Percentiles rank a stretch among this genome's conserved stretches.
Evolutionary conservation across 2,888 invertebrate genomes (phyloP).

Genomic region (Chelonus formosanus): DNA sequence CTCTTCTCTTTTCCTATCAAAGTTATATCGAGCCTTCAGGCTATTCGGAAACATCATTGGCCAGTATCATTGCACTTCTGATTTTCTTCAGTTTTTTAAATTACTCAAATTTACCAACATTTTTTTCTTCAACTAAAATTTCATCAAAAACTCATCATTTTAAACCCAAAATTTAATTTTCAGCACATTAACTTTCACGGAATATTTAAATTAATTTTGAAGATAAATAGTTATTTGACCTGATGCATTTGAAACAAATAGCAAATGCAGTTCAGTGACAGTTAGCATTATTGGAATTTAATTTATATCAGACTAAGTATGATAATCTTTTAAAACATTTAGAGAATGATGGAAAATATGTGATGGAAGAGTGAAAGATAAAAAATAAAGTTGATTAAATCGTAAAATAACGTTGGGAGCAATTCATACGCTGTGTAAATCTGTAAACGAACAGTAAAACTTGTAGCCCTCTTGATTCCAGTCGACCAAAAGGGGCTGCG

Average conservation of each 20-base stretch:
- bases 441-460: conserved; percentile 40
- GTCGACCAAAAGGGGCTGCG: conserved; percentile 33
- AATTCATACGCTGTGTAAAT: conserved; percentile 38
- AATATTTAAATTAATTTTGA: too few species aligned
- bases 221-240: too few species aligned
- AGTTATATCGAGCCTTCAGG: conserved; percentile 46
- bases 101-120: not conserved
- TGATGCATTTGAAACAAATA: too few species aligned
- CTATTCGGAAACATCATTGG: conserved; percentile 34
- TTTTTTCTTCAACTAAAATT: too few species aligned
- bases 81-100: not conserved
- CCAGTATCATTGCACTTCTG: conserved; percentile 19
- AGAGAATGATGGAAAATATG: not conserved
- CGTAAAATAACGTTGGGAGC: conserved; percentile 10
- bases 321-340: not conserved
- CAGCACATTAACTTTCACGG: too few species aligned
- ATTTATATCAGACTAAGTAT: not conserved
- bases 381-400: conserved; percentile 20
- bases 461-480: conserved; percentile 22
- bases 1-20: conserved; percentile 47
- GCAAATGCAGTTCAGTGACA: too few species aligned
- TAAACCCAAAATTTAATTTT: too few species aligned
- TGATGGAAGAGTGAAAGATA: not conserved
- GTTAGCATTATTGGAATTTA: too few species aligned
- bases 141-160: too few species aligned